Conservation (phyloP, 2,888 invertebrate genomes). For the Pterostichus madidus region DNA sequence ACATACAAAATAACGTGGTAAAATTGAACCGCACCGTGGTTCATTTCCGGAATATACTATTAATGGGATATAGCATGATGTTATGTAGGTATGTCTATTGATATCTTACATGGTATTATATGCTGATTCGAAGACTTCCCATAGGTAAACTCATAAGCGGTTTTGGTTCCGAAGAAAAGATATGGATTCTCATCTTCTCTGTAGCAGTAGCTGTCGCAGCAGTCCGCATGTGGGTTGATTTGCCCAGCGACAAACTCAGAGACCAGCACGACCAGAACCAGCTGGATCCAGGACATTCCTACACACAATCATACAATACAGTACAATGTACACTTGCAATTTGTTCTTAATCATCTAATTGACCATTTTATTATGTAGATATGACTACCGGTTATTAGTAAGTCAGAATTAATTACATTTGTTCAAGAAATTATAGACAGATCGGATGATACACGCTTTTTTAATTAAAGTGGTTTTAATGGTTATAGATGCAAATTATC, state of each 20-base stretch:
- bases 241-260: constrained; percentile 1
- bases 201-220: constrained; percentile 82
- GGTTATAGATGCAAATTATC: background rate
- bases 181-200: constrained; percentile 82
- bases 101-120: constrained; percentile 82
- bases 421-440: background rate
- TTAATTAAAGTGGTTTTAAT: constrained; percentile 17
- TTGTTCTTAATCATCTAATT: constrained; percentile 33
- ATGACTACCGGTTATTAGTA: background rate
- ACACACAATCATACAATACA: constrained; percentile 1
- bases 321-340: background rate
- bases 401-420: background rate
- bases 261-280: constrained; percentile 25
- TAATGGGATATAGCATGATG: too few species aligned
- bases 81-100: too few species aligned
- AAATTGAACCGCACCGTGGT: too few species aligned
- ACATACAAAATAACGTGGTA: too few species aligned
- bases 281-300: constrained; percentile 40
- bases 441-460: constrained; percentile 1
- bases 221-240: constrained; percentile 71
- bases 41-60: too few species aligned
- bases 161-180: constrained; percentile 85
- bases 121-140: constrained; percentile 81
- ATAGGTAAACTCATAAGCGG: constrained; percentile 86
- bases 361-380: constrained; percentile 13